Percentiles rank a stretch among this genome's conserved stretches.
Evolutionary conservation across 2,888 invertebrate species (phyloP).

Genomic region (Dolomedes plantarius): DNA sequence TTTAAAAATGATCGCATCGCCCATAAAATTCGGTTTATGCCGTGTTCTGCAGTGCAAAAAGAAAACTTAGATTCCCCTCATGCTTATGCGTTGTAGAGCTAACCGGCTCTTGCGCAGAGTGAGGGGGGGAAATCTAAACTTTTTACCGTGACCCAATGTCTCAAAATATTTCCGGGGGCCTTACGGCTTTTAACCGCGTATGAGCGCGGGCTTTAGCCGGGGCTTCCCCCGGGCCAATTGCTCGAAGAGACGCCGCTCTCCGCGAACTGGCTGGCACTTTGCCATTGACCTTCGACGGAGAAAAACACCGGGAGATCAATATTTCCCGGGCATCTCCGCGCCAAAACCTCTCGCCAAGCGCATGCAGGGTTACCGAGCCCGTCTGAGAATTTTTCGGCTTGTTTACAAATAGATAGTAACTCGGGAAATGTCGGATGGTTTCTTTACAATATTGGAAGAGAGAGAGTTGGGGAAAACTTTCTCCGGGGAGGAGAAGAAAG

Average conservation of each 20-base stretch:
- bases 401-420: conserved; percentile 1
- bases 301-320: conserved; percentile 46
- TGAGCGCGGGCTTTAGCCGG: conserved; percentile 10
- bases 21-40: too few relatives aligned
- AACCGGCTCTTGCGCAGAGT: too few relatives aligned
- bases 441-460: not conserved
- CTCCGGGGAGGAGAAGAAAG: too few relatives aligned
- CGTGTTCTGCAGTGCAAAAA: too few relatives aligned
- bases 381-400: not conserved
- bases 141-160: not conserved
- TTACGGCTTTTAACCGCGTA: too few relatives aligned
- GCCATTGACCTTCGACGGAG: conserved; percentile 54
- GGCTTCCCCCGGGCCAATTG: conserved; percentile 21
- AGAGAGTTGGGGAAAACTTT: not conserved
- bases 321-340: conserved; percentile 56
- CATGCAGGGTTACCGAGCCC: conserved; percentile 28
- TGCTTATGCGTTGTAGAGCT: too few relatives aligned
- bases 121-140: not conserved
- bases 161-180: not conserved
- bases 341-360: conserved; percentile 34
- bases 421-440: not conserved
- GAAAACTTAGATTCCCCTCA: too few relatives aligned
- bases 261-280: conserved; percentile 27
- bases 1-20: too few relatives aligned
- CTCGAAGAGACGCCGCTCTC: conserved; percentile 7